Evolutionary conservation across 2,113 vertebrate genomes (phyloP).

Genomic region (Leuciscus idus): DNA sequence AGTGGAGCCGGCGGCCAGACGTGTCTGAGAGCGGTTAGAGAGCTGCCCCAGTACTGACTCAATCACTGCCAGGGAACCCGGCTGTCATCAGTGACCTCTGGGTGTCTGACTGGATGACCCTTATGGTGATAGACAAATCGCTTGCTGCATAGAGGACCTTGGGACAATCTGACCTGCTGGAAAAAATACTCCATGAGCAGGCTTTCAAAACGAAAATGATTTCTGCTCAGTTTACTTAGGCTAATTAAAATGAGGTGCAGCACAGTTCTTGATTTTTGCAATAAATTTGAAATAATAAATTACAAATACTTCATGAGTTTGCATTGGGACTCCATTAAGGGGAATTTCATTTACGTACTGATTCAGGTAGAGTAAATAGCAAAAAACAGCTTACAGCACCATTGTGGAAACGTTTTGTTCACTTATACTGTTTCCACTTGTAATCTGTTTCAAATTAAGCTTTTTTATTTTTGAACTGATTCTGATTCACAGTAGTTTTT

Average conservation of each 20-base stretch:
- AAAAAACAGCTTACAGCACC: neutral
- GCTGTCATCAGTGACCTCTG: conserved; percentile 26
- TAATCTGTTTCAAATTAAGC: neutral
- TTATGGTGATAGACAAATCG: neutral
- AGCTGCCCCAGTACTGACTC: conserved; percentile 16
- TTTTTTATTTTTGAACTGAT: neutral
- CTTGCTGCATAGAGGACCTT: neutral
- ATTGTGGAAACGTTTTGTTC: neutral
- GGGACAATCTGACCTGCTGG: neutral
- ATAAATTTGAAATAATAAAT: neutral
- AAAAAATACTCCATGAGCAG: neutral
- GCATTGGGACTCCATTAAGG: neutral
- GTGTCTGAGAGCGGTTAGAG: neutral
- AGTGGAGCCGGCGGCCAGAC: conserved; percentile 2
- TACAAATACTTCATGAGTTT: neutral
- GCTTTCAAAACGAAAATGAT: neutral
- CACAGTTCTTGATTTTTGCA: conserved; percentile 12
- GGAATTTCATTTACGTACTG: neutral
- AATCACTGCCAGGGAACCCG: neutral
- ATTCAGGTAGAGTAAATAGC: neutral
- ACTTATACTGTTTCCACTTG: neutral
- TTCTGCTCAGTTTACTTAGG: neutral
- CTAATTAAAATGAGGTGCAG: conserved; percentile 24
- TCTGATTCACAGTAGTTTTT: neutral
- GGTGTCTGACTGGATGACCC: conserved; percentile 24